These are phyloP conservation scores for Pterobdella sp. DNA, from an alignment of 2,888 invertebrate genomes.

Conservation along the genomic window DNA sequence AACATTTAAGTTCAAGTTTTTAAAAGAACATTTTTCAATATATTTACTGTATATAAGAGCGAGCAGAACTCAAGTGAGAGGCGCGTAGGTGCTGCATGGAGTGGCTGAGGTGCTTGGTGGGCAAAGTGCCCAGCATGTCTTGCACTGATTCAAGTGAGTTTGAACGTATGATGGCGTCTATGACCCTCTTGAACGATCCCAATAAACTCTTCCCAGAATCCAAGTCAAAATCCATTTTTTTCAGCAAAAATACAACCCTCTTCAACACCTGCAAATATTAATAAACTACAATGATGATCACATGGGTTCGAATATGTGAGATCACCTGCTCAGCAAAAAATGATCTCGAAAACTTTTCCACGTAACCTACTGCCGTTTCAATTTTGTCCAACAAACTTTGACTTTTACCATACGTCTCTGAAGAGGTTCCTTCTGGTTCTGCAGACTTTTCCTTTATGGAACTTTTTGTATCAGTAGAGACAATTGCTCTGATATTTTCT, in stretches of 20 bases:
- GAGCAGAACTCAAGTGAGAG: not conserved
- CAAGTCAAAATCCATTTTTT: not conserved
- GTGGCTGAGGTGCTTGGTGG: not conserved
- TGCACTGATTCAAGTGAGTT: not conserved
- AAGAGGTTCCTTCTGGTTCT: no score
- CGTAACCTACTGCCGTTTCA: not conserved
- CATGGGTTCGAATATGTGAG: not conserved
- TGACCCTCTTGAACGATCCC: conserved; percentile 4
- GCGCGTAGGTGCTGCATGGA: not conserved
- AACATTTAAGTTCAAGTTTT: no score
- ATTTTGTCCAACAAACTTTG: no score
- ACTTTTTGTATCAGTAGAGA: no score
- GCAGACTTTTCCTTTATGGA: no score
- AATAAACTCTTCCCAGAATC: not conserved
- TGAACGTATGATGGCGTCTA: not conserved
- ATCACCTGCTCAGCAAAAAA: not conserved
- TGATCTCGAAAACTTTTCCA: not conserved
- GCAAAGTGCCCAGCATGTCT: not conserved
- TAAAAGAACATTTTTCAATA: no score
- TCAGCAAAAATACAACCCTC: not conserved
- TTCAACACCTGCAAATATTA: not conserved
- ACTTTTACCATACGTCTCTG: no score
- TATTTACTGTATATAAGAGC: conserved; percentile 6
- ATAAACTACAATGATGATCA: not conserved
- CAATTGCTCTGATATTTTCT: no score